phyloP scores from a whole-genome alignment of 2,797 vertebrate species.

The Crenuchus spilurus region DNA sequence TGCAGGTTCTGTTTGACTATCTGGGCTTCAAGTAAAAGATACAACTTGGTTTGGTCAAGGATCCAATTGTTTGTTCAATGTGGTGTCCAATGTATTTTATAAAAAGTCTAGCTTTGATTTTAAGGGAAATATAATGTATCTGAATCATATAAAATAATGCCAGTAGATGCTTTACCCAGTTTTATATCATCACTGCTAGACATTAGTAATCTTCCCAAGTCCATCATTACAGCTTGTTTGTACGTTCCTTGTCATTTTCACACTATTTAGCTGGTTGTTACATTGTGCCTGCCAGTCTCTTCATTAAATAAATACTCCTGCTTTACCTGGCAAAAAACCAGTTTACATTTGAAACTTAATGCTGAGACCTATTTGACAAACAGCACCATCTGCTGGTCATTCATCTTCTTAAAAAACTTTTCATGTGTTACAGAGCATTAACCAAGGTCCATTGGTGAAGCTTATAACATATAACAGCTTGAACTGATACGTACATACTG shows the following conservation, averaged over 20 bases:
- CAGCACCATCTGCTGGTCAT: slow-evolving; percentile 73
- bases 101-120: too few species aligned
- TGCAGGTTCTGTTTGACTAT: too few species aligned
- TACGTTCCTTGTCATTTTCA: slow-evolving; percentile 26
- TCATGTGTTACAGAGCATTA: background rate
- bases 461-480: too few species aligned
- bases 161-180: background rate
- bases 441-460: too few species aligned
- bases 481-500: too few species aligned
- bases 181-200: too few species aligned
- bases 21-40: too few species aligned
- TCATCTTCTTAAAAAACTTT: background rate
- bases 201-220: too few species aligned
- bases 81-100: too few species aligned
- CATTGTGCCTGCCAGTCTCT: slow-evolving; percentile 14
- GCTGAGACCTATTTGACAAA: slow-evolving; percentile 57
- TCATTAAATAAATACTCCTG: slow-evolving; percentile 38
- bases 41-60: too few species aligned
- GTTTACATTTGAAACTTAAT: slow-evolving; percentile 1
- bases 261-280: slow-evolving; percentile 36
- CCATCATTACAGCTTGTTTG: slow-evolving; percentile 3
- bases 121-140: too few species aligned
- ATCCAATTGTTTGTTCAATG: too few species aligned
- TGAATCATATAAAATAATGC: background rate
- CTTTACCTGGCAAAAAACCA: slow-evolving; percentile 29